Conservation (phyloP, 2,113 vertebrate genomes). For the Fregata magnificens region DNA sequence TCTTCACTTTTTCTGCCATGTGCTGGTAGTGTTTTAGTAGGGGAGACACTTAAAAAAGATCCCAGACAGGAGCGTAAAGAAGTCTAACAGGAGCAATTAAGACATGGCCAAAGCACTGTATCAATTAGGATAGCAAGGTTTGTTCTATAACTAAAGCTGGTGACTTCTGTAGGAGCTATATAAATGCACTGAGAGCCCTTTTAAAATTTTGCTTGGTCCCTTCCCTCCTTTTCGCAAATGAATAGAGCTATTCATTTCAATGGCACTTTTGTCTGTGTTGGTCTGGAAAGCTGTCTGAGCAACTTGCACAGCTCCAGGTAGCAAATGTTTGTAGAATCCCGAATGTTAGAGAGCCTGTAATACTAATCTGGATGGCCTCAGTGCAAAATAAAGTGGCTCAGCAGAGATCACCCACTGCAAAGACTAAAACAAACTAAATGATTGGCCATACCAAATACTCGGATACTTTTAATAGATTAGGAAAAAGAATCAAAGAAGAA, state of each 20-base stretch:
- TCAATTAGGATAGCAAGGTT: constrained; percentile 35
- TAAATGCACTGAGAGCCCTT: constrained; percentile 56
- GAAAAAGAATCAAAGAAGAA: background rate
- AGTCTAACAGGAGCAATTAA: constrained; percentile 33
- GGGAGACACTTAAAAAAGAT: background rate
- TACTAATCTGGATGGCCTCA: background rate
- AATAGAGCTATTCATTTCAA: constrained; percentile 76
- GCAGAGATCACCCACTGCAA: background rate
- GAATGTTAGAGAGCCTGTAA: background rate
- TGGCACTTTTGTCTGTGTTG: constrained; percentile 43
- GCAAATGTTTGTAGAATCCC: constrained; percentile 63
- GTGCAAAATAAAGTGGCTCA: background rate
- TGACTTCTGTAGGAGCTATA: constrained; percentile 46
- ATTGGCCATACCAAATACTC: background rate
- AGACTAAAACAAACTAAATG: background rate
- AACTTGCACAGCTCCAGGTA: constrained; percentile 52
- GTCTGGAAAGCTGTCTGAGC: constrained; percentile 61
- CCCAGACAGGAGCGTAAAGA: background rate
- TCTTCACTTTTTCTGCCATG: constrained; percentile 17
- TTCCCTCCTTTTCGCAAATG: constrained; percentile 7
- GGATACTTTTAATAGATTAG: background rate
- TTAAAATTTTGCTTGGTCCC: constrained; percentile 29
- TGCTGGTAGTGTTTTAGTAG: constrained; percentile 28
- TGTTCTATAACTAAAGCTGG: constrained; percentile 42
- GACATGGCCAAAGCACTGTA: constrained; percentile 10